Percentiles rank a stretch among this genome's conserved stretches.
These are phyloP conservation scores for Agrilus biguttatus DNA, from an alignment of 2,888 invertebrate genomes.

Conservation along the genomic window DNA sequence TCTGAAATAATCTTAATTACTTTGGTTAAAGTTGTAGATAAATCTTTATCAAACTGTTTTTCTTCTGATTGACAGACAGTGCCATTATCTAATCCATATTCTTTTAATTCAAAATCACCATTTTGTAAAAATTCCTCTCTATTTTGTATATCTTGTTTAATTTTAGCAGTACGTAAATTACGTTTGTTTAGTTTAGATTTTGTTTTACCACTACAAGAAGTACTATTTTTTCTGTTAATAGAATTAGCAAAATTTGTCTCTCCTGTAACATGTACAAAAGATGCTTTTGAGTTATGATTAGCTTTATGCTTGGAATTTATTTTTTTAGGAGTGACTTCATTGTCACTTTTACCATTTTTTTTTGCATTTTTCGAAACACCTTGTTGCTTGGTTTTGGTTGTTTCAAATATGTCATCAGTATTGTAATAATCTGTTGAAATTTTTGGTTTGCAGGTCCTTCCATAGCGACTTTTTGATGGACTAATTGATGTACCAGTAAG, in stretches of 20 bases:
- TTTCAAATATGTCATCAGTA: constrained; percentile 25
- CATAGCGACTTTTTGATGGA: constrained; percentile 37
- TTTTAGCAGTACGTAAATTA: neutral
- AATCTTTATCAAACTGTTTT: constrained; percentile 7
- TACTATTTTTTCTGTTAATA: neutral
- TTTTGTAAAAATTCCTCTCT: constrained; percentile 11
- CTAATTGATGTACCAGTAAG: too few relatives aligned
- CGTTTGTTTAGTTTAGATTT: neutral
- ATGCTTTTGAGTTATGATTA: too few relatives aligned
- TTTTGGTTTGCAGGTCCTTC: constrained; percentile 41
- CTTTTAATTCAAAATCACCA: neutral
- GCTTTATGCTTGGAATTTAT: too few relatives aligned
- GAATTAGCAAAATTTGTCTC: constrained; percentile 3
- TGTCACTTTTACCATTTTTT: neutral
- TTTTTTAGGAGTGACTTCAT: neutral
- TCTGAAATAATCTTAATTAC: constrained; percentile 19
- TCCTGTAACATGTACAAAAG: constrained; percentile 8
- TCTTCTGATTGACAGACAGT: constrained; percentile 4
- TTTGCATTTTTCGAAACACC: neutral
- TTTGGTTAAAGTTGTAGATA: constrained; percentile 16
- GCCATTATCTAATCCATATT: neutral
- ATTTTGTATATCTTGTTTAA: constrained; percentile 5
- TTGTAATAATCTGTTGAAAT: constrained; percentile 31
- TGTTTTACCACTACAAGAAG: neutral
- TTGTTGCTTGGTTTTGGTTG: constrained; percentile 2